Evolutionary conservation across 2,113 vertebrate species (phyloP).

Genomic region (Crypturellus undulatus): DNA sequence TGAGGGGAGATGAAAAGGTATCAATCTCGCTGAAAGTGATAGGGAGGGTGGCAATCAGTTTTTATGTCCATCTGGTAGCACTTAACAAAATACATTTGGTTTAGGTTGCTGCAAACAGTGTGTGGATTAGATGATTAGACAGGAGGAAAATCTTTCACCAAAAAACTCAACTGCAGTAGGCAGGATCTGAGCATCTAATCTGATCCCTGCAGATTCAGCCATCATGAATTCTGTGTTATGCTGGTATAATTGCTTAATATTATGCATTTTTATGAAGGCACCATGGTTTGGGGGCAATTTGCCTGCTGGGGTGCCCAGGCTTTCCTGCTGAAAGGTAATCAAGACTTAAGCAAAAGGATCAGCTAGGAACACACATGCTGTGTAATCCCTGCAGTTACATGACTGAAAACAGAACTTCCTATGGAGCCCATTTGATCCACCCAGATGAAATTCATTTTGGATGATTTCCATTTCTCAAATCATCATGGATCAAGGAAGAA

Average conservation of each 20-base stretch:
- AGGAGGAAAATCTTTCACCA: neutral
- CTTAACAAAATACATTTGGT: neutral
- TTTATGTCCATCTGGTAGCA: neutral
- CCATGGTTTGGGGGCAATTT: neutral
- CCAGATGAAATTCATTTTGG: neutral
- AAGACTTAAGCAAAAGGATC: neutral
- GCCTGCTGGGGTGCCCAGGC: neutral
- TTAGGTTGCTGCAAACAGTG: neutral
- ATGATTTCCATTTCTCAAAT: conserved; percentile 5
- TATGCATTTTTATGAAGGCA: neutral
- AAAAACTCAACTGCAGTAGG: neutral
- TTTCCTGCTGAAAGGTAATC: neutral
- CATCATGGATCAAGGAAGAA: conserved; percentile 1
- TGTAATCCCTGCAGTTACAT: neutral
- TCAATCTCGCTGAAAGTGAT: neutral
- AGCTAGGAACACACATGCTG: neutral
- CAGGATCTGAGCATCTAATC: neutral
- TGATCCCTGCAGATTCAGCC: neutral
- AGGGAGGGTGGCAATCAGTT: neutral
- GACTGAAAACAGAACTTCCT: conserved; percentile 30
- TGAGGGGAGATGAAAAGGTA: neutral
- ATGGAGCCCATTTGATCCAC: neutral
- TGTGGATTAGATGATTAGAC: neutral
- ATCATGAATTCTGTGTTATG: neutral
- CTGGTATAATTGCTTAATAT: neutral